Base-by-base conservation (phyloP, 2,113 vertebrate species). In the Heterotilapia buettikoferi region DNA sequence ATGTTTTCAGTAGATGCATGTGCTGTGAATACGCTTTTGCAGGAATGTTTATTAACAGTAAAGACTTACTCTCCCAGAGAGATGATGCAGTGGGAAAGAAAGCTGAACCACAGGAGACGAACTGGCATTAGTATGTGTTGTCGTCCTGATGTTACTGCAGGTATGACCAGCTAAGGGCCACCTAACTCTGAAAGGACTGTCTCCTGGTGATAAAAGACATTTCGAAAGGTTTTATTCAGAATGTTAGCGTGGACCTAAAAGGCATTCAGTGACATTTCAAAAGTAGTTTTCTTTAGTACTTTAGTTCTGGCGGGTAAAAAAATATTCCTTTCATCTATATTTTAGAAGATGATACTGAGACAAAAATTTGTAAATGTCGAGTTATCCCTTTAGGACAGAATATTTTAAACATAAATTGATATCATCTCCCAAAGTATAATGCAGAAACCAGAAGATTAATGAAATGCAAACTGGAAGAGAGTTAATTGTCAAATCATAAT, bases 181-280 rank as follows among this genome's bases (percentile, higher is more conserved):
- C 61, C 53, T 2, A 24, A 80, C 54, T 89, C 79, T 83, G 36
- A 66, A 29, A 76, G 29, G 66, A 66, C 82, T 85, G 79, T 90
- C 89, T 84, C 56, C 87, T 43, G 84, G 92, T 82, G 4, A 76
- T 86, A 29, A 57, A 24, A 78, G 82, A 88, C 89, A 92, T 93
- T 94, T 94, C 5, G 1, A 73, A 83, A 87, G 52, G 80, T 84
- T 90, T 91, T n/a, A 83, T 73, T 87, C 61, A 59, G 52, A 82
- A 85, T 68, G 71, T 76, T 71, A 13, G 24, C 2, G 5, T 18
- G 40, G 36, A 83, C 73, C 86, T 83, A n/a, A 87, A 82, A 92
- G 85, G 85, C 89, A 83, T 11, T 18, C 59, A 14, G 47, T 94
- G 93, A 91, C 91, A 94, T 92, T 94, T 91, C 14, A 71, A 8